Evolutionary conservation across 2,888 invertebrate species (phyloP), one percentile per base, ranked within the genome.

Genomic region (Plagodis dolabraria): DNA sequence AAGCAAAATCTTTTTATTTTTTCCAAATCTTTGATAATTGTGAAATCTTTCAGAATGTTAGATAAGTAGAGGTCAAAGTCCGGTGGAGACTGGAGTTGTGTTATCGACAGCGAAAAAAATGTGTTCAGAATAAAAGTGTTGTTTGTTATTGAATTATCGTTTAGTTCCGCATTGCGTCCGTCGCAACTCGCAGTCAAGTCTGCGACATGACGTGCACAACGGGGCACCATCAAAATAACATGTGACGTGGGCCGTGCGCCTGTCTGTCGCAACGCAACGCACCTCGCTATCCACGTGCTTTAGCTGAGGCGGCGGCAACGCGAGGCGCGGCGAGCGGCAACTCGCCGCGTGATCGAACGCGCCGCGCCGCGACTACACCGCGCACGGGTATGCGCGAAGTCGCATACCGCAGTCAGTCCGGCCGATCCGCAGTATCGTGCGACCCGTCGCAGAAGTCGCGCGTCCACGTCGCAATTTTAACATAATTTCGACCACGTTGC

Each of bases 361-460:
- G 22, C 22, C 43, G 43, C 43, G 46, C 22, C 43, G 43, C 43
- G 46, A 33, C 47, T 11, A 10, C 36, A 6, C 10, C 59, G 50
- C 59, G 49, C 50, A 44, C 48, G 53, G 53, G 50, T 53, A 49
- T 60, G 60, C 60, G 60, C 60, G 51, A 47, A 51, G 60, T 59
- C 51, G 54, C 58, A 58, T 7, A 35, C 42, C 47, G 47, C 46
- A 44, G 40, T 5, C 40, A 5, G 40, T 38, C 47, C 70, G 73
- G 73, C 63, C 48, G 65, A 68, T 68, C 49, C 33, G 22, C 58
- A 61, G 60, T 61, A 33, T 7, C 0, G 10, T 62, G 62, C 57
- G 62, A 62, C 70, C 67, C 69, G 69, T 69, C 66, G 66, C 64
- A 50, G 50, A 42, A 46, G 62, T 63, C 57, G 62, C 56, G 49